A percentile compares a stretch with the other conserved stretches of the same genome.
Evolutionary conservation across 2,113 vertebrate genomes (phyloP).

Genomic region (Cyprinus carpio): DNA sequence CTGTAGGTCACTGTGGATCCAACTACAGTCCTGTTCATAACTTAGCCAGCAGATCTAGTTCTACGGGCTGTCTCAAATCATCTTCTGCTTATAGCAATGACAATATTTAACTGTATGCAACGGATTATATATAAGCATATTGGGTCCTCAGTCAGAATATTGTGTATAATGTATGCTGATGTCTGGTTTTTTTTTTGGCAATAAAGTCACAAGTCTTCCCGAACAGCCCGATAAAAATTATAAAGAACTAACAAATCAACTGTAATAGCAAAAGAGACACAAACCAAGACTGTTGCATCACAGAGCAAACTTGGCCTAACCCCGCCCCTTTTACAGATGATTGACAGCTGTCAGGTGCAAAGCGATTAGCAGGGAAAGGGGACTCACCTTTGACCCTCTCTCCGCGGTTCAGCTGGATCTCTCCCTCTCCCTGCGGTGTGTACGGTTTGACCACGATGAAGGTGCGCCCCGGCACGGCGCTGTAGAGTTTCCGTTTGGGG

Average conservation of each 20-base stretch:
- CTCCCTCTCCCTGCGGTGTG: constrained; percentile 89
- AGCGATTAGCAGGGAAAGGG: not conserved
- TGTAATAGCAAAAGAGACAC: not conserved
- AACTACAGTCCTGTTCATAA: not conserved
- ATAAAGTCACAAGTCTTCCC: not conserved
- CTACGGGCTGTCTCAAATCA: not conserved
- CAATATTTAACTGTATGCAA: not conserved
- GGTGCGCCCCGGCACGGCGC: constrained; percentile 91
- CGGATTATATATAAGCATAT: not conserved
- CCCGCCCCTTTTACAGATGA: not conserved
- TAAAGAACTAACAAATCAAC: not conserved
- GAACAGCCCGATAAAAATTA: not conserved
- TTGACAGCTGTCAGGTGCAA: not conserved
- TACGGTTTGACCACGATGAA: constrained; percentile 95
- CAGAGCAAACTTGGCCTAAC: not conserved
- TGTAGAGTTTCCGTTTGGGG: constrained; percentile 95
- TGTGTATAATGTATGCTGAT: not conserved
- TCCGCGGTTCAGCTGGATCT: constrained; percentile 94
- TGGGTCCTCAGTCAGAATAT: not conserved
- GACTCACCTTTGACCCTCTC: constrained; percentile 93
- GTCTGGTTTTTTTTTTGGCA: too few species aligned
- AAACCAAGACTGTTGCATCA: not conserved
- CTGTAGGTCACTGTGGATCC: not conserved
- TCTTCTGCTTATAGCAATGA: not conserved
- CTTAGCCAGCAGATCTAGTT: not conserved